phyloP scores from a whole-genome alignment of 2,888 invertebrate species.

The Linyphia triangularis region DNA sequence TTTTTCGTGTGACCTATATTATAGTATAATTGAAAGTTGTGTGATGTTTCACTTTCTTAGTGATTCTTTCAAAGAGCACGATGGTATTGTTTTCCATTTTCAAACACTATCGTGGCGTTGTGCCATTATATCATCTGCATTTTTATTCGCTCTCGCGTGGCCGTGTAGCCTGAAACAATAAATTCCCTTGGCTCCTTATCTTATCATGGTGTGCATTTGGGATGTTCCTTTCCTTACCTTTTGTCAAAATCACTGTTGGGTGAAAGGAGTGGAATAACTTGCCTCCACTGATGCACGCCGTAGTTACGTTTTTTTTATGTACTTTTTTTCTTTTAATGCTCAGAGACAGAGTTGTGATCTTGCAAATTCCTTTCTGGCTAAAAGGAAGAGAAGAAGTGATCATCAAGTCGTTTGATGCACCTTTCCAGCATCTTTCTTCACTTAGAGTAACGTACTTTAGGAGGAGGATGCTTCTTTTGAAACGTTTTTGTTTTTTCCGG shows the following conservation, averaged over 20 bases:
- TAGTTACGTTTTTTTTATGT: constrained; percentile 15
- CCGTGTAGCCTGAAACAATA: constrained; percentile 43
- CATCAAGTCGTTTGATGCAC: constrained; percentile 4
- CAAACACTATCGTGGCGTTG: background rate
- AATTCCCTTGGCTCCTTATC: constrained; percentile 23
- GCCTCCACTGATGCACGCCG: constrained; percentile 43
- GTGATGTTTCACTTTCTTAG: background rate
- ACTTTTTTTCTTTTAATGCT: background rate
- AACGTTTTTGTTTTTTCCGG: too few relatives aligned
- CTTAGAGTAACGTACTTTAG: too few relatives aligned
- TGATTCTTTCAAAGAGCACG: background rate
- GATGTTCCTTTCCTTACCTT: constrained; percentile 6
- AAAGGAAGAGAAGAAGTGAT: background rate
- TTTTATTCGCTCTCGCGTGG: background rate
- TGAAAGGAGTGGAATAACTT: constrained; percentile 54
- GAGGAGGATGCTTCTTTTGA: too few relatives aligned
- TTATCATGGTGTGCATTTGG: constrained; percentile 13
- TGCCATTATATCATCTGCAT: constrained; percentile 30
- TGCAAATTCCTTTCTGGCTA: background rate
- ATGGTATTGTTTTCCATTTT: constrained; percentile 12
- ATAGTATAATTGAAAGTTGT: too few relatives aligned
- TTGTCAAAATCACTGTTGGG: constrained; percentile 30
- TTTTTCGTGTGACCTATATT: too few relatives aligned
- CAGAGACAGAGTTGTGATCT: constrained; percentile 33
- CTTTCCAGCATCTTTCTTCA: too few relatives aligned